Conservation (phyloP, 2,888 invertebrate species). For the Creontiades dilutus region DNA sequence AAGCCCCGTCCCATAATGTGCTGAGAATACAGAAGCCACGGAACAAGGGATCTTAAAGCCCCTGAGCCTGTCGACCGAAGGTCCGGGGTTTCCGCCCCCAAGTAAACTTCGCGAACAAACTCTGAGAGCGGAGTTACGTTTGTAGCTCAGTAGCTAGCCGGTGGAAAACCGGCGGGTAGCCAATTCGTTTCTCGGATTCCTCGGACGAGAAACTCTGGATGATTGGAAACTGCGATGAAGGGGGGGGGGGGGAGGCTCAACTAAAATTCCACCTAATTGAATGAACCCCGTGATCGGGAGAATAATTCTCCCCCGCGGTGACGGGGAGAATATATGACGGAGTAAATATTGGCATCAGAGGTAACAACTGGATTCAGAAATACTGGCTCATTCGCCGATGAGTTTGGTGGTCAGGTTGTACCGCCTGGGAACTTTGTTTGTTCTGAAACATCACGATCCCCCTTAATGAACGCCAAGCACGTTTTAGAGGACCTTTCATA, state of each 20-base stretch:
- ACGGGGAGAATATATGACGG: too few relatives aligned
- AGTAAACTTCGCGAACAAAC: neutral
- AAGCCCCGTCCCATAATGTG: neutral
- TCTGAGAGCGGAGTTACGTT: neutral
- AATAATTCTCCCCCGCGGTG: too few relatives aligned
- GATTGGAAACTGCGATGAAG: neutral
- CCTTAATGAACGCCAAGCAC: too few relatives aligned
- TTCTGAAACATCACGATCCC: too few relatives aligned
- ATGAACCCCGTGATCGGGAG: too few relatives aligned
- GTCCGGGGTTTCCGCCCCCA: neutral
- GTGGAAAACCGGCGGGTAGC: neutral
- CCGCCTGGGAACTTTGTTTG: too few relatives aligned
- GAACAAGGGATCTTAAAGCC: neutral
- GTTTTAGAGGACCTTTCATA: too few relatives aligned
- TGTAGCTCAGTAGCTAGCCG: neutral
- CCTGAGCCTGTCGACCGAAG: neutral
- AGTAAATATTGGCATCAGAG: too few relatives aligned
- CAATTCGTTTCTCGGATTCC: neutral
- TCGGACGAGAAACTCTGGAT: constrained; percentile 23
- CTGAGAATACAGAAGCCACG: neutral
- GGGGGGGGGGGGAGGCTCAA: neutral
- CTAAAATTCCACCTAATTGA: neutral
- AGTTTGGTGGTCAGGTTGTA: too few relatives aligned
- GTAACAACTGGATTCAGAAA: too few relatives aligned
- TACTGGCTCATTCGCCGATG: too few relatives aligned